phyloP scores from a whole-genome alignment of 2,113 vertebrate species.

The Oreocharis arfaki region DNA sequence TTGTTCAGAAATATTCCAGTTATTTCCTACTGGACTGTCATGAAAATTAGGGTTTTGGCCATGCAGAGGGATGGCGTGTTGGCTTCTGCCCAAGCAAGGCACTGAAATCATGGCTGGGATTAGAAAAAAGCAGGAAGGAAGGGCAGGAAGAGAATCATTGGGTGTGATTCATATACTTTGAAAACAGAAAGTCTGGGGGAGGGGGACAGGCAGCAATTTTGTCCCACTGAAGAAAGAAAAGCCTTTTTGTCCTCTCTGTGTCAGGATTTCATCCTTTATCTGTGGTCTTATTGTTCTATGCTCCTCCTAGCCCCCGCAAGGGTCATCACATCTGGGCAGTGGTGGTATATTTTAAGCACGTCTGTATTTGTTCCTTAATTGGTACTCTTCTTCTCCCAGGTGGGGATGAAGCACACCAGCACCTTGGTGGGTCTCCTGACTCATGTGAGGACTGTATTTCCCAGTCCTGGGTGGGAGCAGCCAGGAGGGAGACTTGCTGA shows the following conservation, averaged over 20 bases:
- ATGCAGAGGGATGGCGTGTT: not conserved
- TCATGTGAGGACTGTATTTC: fast-evolving
- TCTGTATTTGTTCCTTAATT: not conserved
- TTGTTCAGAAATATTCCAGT: slow-evolving; percentile 53
- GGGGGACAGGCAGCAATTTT: not conserved
- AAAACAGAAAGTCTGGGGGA: not conserved
- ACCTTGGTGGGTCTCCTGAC: not conserved
- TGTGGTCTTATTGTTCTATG: not conserved
- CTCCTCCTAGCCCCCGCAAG: not conserved
- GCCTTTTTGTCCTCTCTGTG: not conserved
- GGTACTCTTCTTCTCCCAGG: not conserved
- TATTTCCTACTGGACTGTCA: slow-evolving; percentile 43
- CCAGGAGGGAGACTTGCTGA: not conserved
- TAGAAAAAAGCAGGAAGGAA: slow-evolving; percentile 29
- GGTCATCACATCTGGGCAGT: not conserved
- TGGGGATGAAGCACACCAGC: not conserved
- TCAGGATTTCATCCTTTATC: not conserved
- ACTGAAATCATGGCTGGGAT: not conserved
- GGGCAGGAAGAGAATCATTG: slow-evolving; percentile 16
- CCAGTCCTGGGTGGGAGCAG: not conserved
- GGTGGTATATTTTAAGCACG: not conserved
- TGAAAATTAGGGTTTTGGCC: slow-evolving; percentile 18
- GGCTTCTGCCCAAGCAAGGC: slow-evolving; percentile 29
- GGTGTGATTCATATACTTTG: not conserved
- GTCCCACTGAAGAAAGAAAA: slow-evolving; percentile 15